Evolutionary conservation across 53 echinoderm and acorn worm species (phyloP), one percentile per base, ranked within the genome.

Genomic region (Henricia sp.): DNA sequence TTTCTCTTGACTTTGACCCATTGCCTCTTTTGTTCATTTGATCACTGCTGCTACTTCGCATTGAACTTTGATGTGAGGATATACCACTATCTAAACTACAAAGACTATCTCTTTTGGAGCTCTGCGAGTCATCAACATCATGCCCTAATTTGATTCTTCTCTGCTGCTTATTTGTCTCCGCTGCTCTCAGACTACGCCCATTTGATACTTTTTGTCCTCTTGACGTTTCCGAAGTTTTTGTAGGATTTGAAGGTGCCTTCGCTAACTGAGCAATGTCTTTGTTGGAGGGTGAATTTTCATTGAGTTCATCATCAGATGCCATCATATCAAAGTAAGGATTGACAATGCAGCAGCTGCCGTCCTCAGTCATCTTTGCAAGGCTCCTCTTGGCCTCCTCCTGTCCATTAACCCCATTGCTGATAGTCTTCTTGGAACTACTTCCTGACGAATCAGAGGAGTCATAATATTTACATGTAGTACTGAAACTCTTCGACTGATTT

Each of bases 41-140:
- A 33, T 89, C 68, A 68, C 85, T 78, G 77, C 74, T 87, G 12
- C 91, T 82, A 4, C 82, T 72, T 69, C 83, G 86, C 63, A 91
- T 89, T 54, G 96, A 96, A 48, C 89, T 89, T 30, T 90, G 94
- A 43, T 91, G 94, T 0, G 96, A 96, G 19, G 96, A 96, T 35
- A 96, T 94, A 12, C 96, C 96, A 59, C 96, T 96, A 67, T 96
- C 96, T 25, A 87, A 84, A 71, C 96, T 96, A 50, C 96, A 93
- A 37, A 89, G 53, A 71, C 96, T 96, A 59, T 91, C 82, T 43
- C 94, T 64, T 66, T 96, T 96, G 3, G 50, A 62, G 43, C 78
- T 30, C 16, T 80, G 44, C 28, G 64, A 46, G 30, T 64, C 64
- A 13, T 48, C 80, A 1, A 25, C 40, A 16, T 9, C 57, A 19